phyloP scores from a whole-genome alignment of 2,888 invertebrate genomes.

The Argyresthia goedartella region DNA sequence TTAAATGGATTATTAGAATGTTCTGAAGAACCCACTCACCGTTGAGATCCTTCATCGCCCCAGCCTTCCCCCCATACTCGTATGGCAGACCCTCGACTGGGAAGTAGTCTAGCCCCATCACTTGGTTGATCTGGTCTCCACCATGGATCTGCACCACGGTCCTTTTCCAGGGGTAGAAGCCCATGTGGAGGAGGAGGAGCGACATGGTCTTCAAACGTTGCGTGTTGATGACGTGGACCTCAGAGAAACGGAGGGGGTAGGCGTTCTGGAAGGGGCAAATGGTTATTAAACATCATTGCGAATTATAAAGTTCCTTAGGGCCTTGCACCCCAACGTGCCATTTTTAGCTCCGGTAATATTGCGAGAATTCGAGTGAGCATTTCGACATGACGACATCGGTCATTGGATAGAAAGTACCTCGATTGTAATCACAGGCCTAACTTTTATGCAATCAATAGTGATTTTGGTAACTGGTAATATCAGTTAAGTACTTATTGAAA shows the following conservation, averaged over 20 bases:
- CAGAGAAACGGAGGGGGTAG: conserved; percentile 84
- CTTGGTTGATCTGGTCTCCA: conserved; percentile 38
- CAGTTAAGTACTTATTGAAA: no score
- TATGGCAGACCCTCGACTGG: conserved; percentile 81
- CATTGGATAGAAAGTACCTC: no score
- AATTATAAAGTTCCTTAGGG: neutral
- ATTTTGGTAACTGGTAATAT: no score
- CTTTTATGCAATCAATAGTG: no score
- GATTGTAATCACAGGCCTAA: no score
- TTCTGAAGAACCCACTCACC: conserved; percentile 43
- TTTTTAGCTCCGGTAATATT: no score
- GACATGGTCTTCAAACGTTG: conserved; percentile 79
- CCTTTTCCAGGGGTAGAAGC: conserved; percentile 55
- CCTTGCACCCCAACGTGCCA: no score
- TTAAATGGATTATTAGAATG: no score
- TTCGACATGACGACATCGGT: no score
- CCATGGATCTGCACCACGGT: conserved; percentile 43
- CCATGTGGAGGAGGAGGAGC: conserved; percentile 65
- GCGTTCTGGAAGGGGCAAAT: conserved; percentile 71
- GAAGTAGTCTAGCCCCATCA: conserved; percentile 70
- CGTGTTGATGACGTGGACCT: conserved; percentile 85
- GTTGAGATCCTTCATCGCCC: conserved; percentile 79
- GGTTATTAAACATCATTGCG: neutral
- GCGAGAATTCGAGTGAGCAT: no score
- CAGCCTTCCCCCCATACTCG: conserved; percentile 87